phyloP scores from a whole-genome alignment of 2,113 vertebrate genomes.

The Tupaia chinensis region DNA sequence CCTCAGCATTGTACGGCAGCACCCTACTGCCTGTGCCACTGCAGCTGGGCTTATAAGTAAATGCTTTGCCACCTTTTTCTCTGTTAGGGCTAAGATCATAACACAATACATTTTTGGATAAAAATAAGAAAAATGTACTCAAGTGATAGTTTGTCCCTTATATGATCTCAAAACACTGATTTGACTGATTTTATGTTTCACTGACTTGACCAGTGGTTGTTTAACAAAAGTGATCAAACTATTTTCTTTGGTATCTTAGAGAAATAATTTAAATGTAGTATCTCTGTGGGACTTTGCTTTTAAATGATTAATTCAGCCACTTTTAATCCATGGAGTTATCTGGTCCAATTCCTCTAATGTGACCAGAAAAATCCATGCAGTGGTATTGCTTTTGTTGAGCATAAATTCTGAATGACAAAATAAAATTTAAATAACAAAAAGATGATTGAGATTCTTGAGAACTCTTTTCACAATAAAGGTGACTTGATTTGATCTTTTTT shows the following conservation, averaged over 20 bases:
- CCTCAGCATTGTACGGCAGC: too few relatives aligned
- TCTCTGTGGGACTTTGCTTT: not conserved
- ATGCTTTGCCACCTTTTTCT: not conserved
- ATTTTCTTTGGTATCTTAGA: not conserved
- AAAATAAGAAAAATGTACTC: constrained; percentile 30
- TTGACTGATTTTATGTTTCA: constrained; percentile 11
- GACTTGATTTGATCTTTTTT: not conserved
- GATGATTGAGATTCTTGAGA: not conserved
- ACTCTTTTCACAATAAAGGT: not conserved
- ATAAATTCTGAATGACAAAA: constrained; percentile 29
- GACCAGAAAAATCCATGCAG: not conserved
- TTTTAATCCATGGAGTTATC: not conserved
- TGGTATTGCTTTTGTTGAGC: not conserved
- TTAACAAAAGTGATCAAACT: not conserved
- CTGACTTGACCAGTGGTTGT: not conserved
- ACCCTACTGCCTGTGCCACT: too few relatives aligned
- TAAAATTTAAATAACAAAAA: constrained; percentile 31
- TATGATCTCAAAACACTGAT: not conserved
- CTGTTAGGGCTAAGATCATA: not conserved
- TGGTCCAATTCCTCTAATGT: not conserved
- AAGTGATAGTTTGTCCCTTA: not conserved
- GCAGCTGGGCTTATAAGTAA: not conserved
- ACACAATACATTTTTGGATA: not conserved
- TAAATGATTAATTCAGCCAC: not conserved
- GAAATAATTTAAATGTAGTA: constrained; percentile 6